phyloP scores from a whole-genome alignment of 2,797 vertebrate genomes.

The Emys orbicularis region DNA sequence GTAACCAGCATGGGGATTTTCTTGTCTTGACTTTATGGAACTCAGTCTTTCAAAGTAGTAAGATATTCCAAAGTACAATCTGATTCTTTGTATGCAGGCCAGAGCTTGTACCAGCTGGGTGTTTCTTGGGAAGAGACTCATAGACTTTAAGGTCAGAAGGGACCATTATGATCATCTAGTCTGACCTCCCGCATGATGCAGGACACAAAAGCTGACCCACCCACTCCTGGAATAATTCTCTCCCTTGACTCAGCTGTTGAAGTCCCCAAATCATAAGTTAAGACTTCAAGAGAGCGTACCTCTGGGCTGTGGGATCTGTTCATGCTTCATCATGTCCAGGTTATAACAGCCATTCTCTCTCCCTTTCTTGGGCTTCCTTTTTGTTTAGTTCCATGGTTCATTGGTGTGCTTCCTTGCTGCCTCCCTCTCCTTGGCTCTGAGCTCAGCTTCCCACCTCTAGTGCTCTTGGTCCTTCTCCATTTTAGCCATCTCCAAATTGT shows the following conservation, averaged over 20 bases:
- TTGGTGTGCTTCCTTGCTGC: neutral
- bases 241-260: no score
- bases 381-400: neutral
- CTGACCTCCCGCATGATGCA: no score
- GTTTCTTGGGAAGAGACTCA: neutral
- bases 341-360: neutral
- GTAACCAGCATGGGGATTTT: neutral
- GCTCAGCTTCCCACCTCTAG: neutral
- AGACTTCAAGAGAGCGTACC: neutral
- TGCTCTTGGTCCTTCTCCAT: neutral
- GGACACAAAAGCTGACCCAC: no score
- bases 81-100: no score
- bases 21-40: neutral
- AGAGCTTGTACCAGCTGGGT: neutral
- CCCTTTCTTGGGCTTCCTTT: neutral
- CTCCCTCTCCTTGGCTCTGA: neutral
- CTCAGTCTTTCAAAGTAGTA: no score
- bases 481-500: no score
- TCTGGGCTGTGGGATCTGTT: neutral
- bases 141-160: no score
- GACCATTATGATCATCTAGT: no score
- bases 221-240: no score
- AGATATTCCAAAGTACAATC: no score
- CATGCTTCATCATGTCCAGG: neutral
- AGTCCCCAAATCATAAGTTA: no score